phyloP scores from a whole-genome alignment of 2,113 vertebrate genomes.

The Hippoglossus stenolepis region DNA sequence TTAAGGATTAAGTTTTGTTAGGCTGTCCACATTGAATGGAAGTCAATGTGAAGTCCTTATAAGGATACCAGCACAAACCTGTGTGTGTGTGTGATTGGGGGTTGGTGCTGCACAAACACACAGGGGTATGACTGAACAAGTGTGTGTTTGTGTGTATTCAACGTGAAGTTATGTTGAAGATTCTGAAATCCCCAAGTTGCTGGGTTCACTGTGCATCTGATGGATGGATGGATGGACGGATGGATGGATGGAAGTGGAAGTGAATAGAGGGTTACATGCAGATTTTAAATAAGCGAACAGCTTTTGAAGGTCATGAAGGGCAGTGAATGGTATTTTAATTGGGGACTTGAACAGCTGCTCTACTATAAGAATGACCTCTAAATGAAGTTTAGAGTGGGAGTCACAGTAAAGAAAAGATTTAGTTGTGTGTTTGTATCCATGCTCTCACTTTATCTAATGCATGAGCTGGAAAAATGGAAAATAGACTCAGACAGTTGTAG shows the following conservation, averaged over 20 bases:
- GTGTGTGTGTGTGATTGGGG: too few species aligned
- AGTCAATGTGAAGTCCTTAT: not conserved
- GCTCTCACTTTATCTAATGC: constrained; percentile 4
- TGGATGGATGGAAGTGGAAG: constrained; percentile 28
- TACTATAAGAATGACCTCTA: constrained; percentile 6
- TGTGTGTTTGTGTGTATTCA: constrained; percentile 28
- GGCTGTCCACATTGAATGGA: not conserved
- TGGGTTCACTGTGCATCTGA: constrained; percentile 7
- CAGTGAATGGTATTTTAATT: constrained; percentile 11
- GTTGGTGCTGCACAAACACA: too few species aligned
- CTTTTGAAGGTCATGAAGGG: constrained; percentile 7
- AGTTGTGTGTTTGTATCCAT: constrained; percentile 9
- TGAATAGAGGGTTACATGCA: constrained; percentile 16
- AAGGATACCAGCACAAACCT: too few species aligned
- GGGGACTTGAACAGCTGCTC: constrained; percentile 40
- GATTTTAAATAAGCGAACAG: constrained; percentile 27
- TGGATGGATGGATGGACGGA: constrained; percentile 10
- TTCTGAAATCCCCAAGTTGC: not conserved
- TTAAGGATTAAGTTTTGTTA: not conserved
- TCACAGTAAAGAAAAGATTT: constrained; percentile 10
- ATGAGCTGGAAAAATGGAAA: constrained; percentile 17
- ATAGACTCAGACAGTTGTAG: constrained; percentile 35
- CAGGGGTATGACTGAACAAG: too few species aligned
- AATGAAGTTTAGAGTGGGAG: constrained; percentile 28
- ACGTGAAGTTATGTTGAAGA: not conserved